These are phyloP conservation scores for Phodopus roborovskii DNA, from an alignment of 2,113 vertebrate genomes.

Conservation along the genomic window DNA sequence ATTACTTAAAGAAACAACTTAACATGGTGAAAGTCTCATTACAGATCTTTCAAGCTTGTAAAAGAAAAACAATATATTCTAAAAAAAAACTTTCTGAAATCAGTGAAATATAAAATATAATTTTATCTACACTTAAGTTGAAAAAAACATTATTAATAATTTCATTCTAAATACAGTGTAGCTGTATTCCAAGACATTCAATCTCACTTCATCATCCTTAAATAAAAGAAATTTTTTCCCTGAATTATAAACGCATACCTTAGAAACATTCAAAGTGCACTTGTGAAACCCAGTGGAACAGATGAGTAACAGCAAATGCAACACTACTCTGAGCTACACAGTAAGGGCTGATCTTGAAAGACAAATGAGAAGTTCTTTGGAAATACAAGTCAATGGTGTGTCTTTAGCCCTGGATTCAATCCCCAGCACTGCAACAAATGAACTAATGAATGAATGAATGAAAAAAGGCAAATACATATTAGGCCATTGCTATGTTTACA, in stretches of 20 bases:
- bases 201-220: conserved; percentile 9
- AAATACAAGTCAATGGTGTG: background rate
- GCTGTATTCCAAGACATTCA: background rate
- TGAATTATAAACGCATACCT: background rate
- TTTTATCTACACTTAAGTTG: background rate
- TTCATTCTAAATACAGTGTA: conserved; percentile 37
- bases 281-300: background rate
- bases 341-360: background rate
- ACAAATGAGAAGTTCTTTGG: background rate
- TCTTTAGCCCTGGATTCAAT: background rate
- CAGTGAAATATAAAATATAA: background rate
- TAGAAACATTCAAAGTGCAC: conserved; percentile 14
- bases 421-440: background rate
- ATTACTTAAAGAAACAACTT: background rate
- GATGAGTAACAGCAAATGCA: background rate
- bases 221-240: conserved; percentile 47
- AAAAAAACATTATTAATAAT: background rate
- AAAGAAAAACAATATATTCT: background rate
- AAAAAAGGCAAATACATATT: background rate
- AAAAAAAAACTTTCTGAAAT: background rate
- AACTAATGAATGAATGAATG: no score
- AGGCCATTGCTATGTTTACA: background rate
- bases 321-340: background rate
- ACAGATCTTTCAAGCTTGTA: background rate
- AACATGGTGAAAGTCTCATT: background rate